A percentile compares a stretch with the other conserved stretches of the same genome.
phyloP scores from a whole-genome alignment of 2,113 vertebrate species.

The Sinosuthora webbiana region DNA sequence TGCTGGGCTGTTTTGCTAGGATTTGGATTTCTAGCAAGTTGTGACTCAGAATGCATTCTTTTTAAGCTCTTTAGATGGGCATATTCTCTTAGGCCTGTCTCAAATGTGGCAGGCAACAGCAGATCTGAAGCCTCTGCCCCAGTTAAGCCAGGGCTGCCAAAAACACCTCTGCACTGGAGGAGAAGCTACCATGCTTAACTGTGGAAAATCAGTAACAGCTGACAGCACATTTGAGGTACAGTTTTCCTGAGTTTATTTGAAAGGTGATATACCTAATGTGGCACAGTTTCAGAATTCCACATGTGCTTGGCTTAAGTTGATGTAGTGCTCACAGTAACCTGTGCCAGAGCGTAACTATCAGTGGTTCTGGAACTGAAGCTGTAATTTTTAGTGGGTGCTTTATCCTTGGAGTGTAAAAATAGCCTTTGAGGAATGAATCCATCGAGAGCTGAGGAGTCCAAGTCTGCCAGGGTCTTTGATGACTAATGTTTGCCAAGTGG shows the following conservation, averaged over 20 bases:
- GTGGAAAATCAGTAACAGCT: neutral
- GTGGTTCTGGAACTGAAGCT: neutral
- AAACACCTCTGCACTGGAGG: neutral
- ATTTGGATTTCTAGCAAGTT: neutral
- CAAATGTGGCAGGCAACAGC: neutral
- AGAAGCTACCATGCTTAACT: neutral
- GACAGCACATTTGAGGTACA: neutral
- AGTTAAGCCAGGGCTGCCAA: neutral
- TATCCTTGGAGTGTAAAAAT: neutral
- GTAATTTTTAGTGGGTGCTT: neutral
- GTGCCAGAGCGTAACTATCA: neutral
- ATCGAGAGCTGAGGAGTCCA: rapidly evolving
- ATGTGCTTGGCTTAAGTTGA: neutral
- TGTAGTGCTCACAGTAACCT: neutral
- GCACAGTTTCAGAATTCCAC: neutral
- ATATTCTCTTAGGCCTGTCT: neutral
- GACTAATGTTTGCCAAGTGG: neutral
- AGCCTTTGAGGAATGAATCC: neutral
- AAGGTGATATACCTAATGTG: neutral
- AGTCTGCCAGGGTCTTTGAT: neutral
- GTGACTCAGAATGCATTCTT: neutral
- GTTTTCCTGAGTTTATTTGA: neutral
- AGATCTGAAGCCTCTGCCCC: neutral
- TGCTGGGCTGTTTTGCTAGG: neutral
- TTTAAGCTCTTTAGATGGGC: neutral